Evolutionary conservation across 2,888 invertebrate genomes (phyloP).

Genomic region (Caenorhabditis afra): DNA sequence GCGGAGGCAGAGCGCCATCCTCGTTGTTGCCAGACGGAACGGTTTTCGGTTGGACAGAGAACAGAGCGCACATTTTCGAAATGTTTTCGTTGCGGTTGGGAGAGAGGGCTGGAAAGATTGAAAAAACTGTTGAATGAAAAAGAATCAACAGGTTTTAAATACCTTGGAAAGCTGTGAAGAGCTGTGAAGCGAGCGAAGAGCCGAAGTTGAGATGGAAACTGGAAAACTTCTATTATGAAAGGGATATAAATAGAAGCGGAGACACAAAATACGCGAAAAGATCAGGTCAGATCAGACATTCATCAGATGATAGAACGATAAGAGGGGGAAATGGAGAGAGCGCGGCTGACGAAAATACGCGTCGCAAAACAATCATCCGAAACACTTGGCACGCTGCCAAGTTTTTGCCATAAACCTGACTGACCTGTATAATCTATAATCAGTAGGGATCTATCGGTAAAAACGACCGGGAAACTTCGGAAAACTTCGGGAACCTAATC

Average conservation of each 20-base stretch:
- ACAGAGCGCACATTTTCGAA: conserved; percentile 51
- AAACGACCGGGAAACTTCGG: too few species aligned
- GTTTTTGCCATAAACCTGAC: conserved; percentile 41
- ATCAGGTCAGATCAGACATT: background rate
- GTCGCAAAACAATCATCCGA: conserved; percentile 29
- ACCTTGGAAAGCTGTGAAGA: too few species aligned
- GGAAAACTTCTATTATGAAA: too few species aligned
- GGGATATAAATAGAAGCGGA: too few species aligned
- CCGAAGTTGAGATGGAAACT: too few species aligned
- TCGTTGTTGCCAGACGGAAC: conserved; percentile 18
- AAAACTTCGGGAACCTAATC: too few species aligned
- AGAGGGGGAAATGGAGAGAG: background rate
- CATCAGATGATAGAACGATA: background rate
- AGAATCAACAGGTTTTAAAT: too few species aligned
- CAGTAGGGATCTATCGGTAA: too few species aligned
- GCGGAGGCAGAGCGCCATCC: conserved; percentile 42
- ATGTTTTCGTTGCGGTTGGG: background rate
- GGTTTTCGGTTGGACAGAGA: conserved; percentile 35
- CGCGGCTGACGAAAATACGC: conserved; percentile 32
- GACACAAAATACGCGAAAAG: background rate
- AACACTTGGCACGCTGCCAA: conserved; percentile 11
- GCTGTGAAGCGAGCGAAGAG: too few species aligned
- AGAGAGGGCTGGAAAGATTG: background rate
- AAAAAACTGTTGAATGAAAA: background rate
- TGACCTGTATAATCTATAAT: too few species aligned